Base-by-base conservation (phyloP, 2,113 vertebrate species). In the Cyanoderma ruficeps region DNA sequence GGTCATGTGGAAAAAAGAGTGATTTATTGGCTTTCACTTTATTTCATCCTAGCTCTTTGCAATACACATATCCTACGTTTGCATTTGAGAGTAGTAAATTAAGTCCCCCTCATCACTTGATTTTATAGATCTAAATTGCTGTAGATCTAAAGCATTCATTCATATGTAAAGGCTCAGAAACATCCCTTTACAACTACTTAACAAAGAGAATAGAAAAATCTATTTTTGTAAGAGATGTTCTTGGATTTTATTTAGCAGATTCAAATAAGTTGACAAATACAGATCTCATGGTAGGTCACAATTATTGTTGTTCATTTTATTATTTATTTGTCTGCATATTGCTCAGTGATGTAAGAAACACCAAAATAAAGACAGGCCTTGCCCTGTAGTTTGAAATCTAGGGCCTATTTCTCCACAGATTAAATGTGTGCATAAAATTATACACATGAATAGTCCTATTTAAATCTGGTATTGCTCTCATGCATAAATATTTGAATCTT, bases 401-500 rank as follows among this genome's bases (percentile, higher is more conserved):
- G 82, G 63, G 79, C 67, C 59, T 87, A 5, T 93, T 94, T 95
- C 79, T 90, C 18, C 47, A 47, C 71, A 86, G 59, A 78, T 94
- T 82, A 90, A 82, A 93, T 35, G 49, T 61, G 23, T 94, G 77
- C 95, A 90, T 94, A 63, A 71, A 91, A 91, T 94, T 91, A 85
- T 80, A 77, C 79, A 92, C 59, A 61, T 91, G 81, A 95, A 76
- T 95, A 90, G 49, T 89, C 70, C 31, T 75, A 53, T 96, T 94
- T 88, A 88, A 94, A 92, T 80, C 59, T 80, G 46, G 19, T 88
- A 74, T 83, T 88, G 74, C 88, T 83, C 41, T 93, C 85, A 90
- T 92, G 92, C 95, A 92, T 94, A 69, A 90, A 69, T 93, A 90
- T 80, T 86, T 85, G 88, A 92, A 80, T 90, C 79, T 90, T 92